A percentile compares a stretch with the other conserved stretches of the same genome.
These are phyloP conservation scores for Haemorhous mexicanus DNA, from an alignment of 2,113 vertebrate species.

Conservation along the genomic window DNA sequence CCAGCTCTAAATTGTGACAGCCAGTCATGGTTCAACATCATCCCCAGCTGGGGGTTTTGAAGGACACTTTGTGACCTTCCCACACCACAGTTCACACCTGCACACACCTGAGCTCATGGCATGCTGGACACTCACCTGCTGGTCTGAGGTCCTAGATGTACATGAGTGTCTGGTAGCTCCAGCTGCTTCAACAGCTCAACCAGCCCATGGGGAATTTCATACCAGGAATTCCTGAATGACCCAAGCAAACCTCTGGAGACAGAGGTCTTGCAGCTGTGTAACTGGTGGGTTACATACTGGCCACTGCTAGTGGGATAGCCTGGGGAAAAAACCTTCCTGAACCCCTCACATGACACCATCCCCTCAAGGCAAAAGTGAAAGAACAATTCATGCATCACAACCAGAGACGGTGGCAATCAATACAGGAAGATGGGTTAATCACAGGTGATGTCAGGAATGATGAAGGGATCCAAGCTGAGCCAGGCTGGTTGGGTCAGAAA, in stretches of 20 bases:
- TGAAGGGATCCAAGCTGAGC: not conserved
- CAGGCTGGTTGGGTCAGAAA: not conserved
- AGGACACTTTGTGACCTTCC: not conserved
- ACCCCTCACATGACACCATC: rapidly evolving
- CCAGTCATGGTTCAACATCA: not conserved
- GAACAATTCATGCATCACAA: not conserved
- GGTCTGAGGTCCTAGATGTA: not conserved
- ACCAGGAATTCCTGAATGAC: not conserved
- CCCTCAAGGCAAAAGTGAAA: not conserved
- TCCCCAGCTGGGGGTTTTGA: not conserved
- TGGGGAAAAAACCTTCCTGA: not conserved
- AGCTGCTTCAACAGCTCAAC: not conserved
- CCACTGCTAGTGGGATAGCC: not conserved
- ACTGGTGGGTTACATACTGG: not conserved
- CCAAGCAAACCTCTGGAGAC: not conserved
- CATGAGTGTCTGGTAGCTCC: not conserved
- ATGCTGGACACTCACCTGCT: not conserved
- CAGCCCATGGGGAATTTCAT: not conserved
- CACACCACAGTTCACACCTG: rapidly evolving
- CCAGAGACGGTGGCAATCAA: not conserved
- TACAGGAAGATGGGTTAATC: not conserved
- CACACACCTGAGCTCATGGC: not conserved
- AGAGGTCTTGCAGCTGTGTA: not conserved
- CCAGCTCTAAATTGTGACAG: not conserved
- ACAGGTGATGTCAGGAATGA: not conserved